Conservation (phyloP, 2,888 invertebrate species). For the Andrena minutula region DNA sequence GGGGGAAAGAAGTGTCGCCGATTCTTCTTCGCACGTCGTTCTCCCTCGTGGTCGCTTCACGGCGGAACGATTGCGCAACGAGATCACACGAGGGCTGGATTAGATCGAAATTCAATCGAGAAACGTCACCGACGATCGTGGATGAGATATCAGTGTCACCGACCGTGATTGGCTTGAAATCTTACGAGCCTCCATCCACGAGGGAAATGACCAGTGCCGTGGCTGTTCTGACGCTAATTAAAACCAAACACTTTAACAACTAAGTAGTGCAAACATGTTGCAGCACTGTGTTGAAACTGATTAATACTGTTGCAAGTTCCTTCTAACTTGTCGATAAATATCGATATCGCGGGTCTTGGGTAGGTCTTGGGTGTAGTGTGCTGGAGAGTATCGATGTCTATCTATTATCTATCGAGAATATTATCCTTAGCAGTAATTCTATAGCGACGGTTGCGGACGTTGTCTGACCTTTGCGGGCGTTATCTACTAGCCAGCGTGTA, state of each 20-base stretch:
- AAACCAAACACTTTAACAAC: too few relatives aligned
- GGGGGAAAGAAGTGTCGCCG: slow-evolving; percentile 38
- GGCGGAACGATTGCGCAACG: slow-evolving; percentile 22
- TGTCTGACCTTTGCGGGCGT: slow-evolving; percentile 41
- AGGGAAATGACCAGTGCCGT: neutral
- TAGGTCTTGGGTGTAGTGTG: neutral
- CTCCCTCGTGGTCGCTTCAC: neutral
- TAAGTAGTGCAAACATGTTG: too few relatives aligned
- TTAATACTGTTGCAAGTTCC: neutral
- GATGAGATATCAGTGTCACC: neutral
- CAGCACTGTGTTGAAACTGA: too few relatives aligned
- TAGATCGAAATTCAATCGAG: neutral
- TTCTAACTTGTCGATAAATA: slow-evolving; percentile 15
- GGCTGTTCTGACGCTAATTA: neutral
- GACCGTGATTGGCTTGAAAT: neutral
- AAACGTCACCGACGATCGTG: neutral
- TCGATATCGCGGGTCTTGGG: neutral
- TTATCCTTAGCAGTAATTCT: slow-evolving; percentile 25
- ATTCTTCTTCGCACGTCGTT: slow-evolving; percentile 54
- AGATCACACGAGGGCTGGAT: neutral
- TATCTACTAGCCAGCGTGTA: slow-evolving; percentile 45
- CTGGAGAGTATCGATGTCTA: slow-evolving; percentile 3
- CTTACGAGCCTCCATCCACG: neutral
- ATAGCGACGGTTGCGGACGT: neutral
- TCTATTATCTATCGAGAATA: slow-evolving; percentile 20